phyloP scores from a whole-genome alignment of 64 coral and sea anemone genomes.

The Porites lutea region DNA sequence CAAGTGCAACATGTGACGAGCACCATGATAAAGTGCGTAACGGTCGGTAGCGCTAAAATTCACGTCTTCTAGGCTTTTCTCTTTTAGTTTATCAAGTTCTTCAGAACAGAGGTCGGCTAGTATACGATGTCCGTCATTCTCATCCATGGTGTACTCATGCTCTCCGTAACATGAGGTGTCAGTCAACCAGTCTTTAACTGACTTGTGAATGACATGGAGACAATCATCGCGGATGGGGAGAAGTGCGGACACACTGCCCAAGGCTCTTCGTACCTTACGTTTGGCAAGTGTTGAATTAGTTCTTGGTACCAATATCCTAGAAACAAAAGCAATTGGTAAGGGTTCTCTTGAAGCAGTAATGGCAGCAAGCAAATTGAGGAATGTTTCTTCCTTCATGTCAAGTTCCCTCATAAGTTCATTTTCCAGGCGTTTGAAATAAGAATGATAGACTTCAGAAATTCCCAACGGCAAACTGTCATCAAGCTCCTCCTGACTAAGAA shows the following conservation, averaged over 20 bases:
- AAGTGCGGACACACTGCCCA: not conserved
- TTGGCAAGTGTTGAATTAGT: not conserved
- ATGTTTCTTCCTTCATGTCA: not conserved
- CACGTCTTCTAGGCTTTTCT: not conserved
- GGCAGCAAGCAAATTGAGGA: constrained; percentile 27
- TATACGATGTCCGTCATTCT: constrained; percentile 14
- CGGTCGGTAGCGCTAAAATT: not conserved
- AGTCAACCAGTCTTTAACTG: constrained; percentile 38
- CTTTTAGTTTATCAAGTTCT: not conserved
- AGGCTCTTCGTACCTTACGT: not conserved
- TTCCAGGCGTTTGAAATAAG: constrained; percentile 29
- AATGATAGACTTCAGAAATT: constrained; percentile 39
- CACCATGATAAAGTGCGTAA: constrained; percentile 1
- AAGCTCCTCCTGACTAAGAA: not conserved
- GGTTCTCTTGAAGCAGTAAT: constrained; percentile 22
- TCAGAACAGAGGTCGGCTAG: not conserved
- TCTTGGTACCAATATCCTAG: constrained; percentile 2
- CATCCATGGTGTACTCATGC: constrained; percentile 12
- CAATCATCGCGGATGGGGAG: constrained; percentile 27
- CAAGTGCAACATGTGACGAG: not conserved
- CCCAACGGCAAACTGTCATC: not conserved
- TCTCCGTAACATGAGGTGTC: not conserved
- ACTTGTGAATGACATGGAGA: constrained; percentile 31
- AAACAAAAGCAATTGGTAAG: constrained; percentile 19
- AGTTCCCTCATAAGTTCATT: not conserved